A percentile compares a stretch with the other conserved stretches of the same genome.
These are phyloP conservation scores for Mesocentrotus franciscanus DNA, from an alignment of 53 echinoderm and acorn worm genomes.

Conservation along the genomic window DNA sequence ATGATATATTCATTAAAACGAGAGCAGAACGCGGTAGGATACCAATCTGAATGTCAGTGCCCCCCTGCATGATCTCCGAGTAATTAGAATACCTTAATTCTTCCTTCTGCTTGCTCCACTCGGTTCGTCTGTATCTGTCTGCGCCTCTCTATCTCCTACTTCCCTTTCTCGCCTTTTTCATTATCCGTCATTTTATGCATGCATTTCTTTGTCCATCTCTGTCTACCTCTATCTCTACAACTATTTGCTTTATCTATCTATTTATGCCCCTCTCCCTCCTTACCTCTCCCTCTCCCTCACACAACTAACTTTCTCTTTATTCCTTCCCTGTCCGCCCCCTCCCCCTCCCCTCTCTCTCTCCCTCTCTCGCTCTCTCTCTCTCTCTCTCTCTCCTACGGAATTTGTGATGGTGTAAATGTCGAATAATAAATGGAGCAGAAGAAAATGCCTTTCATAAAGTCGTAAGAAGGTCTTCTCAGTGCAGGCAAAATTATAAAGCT, in stretches of 20 bases:
- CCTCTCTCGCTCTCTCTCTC: background rate
- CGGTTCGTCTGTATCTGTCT: too few relatives aligned
- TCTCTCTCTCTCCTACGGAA: background rate
- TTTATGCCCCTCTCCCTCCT: background rate
- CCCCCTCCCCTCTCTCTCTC: background rate
- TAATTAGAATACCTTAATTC: background rate
- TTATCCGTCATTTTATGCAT: too few relatives aligned
- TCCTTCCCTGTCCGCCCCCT: too few relatives aligned
- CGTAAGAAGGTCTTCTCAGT: background rate
- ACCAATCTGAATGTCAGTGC: background rate
- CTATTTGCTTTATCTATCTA: background rate
- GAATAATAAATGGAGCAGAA: background rate
- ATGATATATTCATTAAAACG: background rate
- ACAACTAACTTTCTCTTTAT: background rate
- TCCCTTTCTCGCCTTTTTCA: too few relatives aligned
- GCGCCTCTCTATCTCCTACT: too few relatives aligned
- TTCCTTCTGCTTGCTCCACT: background rate
- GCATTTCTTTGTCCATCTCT: too few relatives aligned
- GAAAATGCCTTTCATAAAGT: background rate
- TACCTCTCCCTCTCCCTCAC: background rate
- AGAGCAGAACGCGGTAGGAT: background rate
- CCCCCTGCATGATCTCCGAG: background rate
- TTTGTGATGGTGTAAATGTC: background rate
- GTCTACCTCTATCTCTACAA: background rate
- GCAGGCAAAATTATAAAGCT: background rate